Percentiles rank a stretch among this genome's conserved stretches.
These are phyloP conservation scores for Oscheius sp. DNA, from an alignment of 2,888 invertebrate genomes.

Conservation along the genomic window DNA sequence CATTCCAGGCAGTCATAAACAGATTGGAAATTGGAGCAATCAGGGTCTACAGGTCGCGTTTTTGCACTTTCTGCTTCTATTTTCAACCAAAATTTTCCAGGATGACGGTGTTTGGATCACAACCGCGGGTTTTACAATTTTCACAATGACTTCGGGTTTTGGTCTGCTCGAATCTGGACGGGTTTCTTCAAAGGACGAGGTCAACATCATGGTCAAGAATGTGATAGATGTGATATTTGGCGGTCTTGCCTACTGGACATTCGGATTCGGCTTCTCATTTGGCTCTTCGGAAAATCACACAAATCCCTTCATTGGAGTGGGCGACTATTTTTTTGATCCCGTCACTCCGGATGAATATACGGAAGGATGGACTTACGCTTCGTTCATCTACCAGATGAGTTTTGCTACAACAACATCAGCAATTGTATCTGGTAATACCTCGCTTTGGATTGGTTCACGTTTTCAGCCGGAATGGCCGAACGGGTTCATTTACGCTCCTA, in stretches of 20 bases:
- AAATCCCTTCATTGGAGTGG: constrained; percentile 61
- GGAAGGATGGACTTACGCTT: constrained; percentile 63
- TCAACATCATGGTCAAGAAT: constrained; percentile 86
- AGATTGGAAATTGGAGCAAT: constrained; percentile 33
- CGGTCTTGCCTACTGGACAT: constrained; percentile 90
- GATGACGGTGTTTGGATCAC: constrained; percentile 66
- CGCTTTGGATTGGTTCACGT: no score
- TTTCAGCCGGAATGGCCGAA: constrained; percentile 68
- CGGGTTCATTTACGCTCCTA: constrained; percentile 64
- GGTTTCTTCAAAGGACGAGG: constrained; percentile 68
- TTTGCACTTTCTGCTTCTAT: background rate
- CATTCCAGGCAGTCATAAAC: constrained; percentile 20
- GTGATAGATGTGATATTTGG: constrained; percentile 89
- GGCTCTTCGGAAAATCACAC: constrained; percentile 76
- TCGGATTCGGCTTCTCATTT: constrained; percentile 91
- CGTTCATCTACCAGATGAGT: constrained; percentile 67
- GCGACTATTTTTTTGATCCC: constrained; percentile 64
- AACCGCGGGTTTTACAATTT: constrained; percentile 60
- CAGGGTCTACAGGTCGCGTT: constrained; percentile 36
- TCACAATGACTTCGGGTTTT: constrained; percentile 68
- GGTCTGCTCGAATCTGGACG: constrained; percentile 65
- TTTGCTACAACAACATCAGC: constrained; percentile 67
- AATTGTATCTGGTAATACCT: constrained; percentile 60
- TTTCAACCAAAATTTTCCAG: constrained; percentile 40
- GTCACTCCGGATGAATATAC: constrained; percentile 40